These are phyloP conservation scores for Serrognathus titanus DNA, from an alignment of 2,888 invertebrate species.

Conservation along the genomic window DNA sequence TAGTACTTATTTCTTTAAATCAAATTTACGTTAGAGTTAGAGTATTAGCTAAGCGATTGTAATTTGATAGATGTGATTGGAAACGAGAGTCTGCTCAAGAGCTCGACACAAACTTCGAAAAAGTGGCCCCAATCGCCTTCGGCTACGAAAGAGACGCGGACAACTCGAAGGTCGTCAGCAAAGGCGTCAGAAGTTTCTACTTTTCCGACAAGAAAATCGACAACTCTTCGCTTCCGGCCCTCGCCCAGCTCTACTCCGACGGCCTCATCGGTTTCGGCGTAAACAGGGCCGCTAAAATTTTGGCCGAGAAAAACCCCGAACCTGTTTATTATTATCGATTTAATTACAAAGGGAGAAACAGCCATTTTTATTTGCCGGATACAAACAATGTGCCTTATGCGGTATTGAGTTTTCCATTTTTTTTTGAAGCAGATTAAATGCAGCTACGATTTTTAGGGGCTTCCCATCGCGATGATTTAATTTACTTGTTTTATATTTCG, in stretches of 20 bases:
- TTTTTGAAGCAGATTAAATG: no score
- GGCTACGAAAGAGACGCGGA: constrained; percentile 56
- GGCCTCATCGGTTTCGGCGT: constrained; percentile 57
- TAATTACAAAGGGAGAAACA: constrained; percentile 59
- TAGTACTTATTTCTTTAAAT: no score
- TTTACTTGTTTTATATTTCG: constrained; percentile 48
- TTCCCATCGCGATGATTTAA: constrained; percentile 51
- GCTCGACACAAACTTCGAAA: constrained; percentile 60
- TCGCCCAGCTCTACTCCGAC: constrained; percentile 59
- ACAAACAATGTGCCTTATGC: constrained; percentile 43
- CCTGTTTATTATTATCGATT: constrained; percentile 63
- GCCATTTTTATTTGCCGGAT: constrained; percentile 54
- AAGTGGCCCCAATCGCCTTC: constrained; percentile 63
- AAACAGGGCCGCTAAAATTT: constrained; percentile 59
- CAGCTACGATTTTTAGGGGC: constrained; percentile 34
- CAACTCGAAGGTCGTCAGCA: constrained; percentile 52
- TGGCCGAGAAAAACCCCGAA: constrained; percentile 54
- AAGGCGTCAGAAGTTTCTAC: constrained; percentile 53
- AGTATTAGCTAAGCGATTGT: constrained; percentile 4
- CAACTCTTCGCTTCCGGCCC: constrained; percentile 39
- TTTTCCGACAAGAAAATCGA: constrained; percentile 48
- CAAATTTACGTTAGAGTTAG: no score
- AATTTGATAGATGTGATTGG: constrained; percentile 51
- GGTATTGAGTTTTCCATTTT: constrained; percentile 18
- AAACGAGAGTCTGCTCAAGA: constrained; percentile 54